Percentiles rank a stretch among this genome's conserved stretches.
Evolutionary conservation across 2,113 vertebrate genomes (phyloP).

Genomic region (Cromileptes altivelis): DNA sequence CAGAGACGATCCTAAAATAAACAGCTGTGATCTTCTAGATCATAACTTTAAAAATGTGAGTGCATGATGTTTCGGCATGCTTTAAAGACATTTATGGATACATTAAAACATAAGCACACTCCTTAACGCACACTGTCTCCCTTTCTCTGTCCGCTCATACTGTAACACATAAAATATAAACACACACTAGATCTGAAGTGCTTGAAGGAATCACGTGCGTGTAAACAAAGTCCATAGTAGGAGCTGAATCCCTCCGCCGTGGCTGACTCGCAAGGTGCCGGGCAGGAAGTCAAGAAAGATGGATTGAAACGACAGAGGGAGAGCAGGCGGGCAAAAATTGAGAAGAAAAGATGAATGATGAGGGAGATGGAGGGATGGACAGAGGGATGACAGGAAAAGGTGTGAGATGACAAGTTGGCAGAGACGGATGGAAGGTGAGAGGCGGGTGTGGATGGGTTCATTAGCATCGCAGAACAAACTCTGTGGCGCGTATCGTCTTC

Average conservation of each 20-base stretch:
- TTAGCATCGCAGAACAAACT: conserved; percentile 39
- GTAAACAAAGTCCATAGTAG: conserved; percentile 64
- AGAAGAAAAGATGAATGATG: conserved; percentile 53
- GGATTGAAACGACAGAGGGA: conserved; percentile 28
- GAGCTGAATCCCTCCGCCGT: conserved; percentile 42
- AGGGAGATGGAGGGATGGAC: conserved; percentile 36
- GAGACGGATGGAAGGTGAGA: conserved; percentile 35
- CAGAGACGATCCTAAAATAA: neutral
- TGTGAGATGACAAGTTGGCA: conserved; percentile 51
- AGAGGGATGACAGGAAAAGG: conserved; percentile 39
- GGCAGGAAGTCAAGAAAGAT: conserved; percentile 31
- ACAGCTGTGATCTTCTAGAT: neutral
- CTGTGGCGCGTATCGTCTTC: neutral
- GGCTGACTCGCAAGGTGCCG: conserved; percentile 9
- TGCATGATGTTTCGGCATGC: neutral
- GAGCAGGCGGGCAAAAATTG: conserved; percentile 8
- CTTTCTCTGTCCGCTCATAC: neutral
- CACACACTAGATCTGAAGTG: conserved; percentile 33
- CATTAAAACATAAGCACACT: neutral
- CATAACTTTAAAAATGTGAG: neutral
- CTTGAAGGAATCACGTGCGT: conserved; percentile 37
- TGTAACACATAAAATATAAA: neutral
- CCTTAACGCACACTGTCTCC: neutral
- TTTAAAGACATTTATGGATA: neutral
- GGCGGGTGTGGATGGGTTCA: conserved; percentile 35